Evolutionary conservation across 2,888 invertebrate species (phyloP), one percentile per base, ranked within the genome.

Genomic region (Himalopsyche tibetana): DNA sequence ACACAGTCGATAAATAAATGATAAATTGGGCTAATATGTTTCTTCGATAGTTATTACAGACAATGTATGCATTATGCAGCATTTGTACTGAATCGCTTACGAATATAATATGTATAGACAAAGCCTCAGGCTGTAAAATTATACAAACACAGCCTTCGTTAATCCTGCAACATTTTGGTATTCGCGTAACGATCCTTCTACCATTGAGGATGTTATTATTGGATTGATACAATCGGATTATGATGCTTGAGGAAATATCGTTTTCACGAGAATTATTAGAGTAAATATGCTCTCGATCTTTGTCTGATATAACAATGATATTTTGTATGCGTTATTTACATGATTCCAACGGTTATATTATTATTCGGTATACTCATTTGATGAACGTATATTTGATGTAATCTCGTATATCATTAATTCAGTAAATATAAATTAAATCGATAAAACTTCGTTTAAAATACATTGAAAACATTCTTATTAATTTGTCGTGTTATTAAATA

Each of bases 181-280:
- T 63, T 63, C 63, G 8, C 63, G 19, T 63, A 63, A 63, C 63
- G 63, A 63, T 19, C 63, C 19, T 19, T 63, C 19, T 19, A 19
- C 63, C 63, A 63, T 19, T 63, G 63, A 63, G 11, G 63, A 63
- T 28, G 63, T 28, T 63, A 28, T 63, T 63, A 63, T 63, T 28
- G 63, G 63, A 63, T 63, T 63, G 63, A 63, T 63, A 63, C 63
- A 63, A 63, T 63, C 63, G 63, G 19, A 63, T 63, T 63, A 63
- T 63, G 63, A 63, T 63, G 63, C 63, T 63, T 28, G 63, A 63
- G 63, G 63, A 63, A 63, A 63, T 63, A 63, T 63, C 63, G 63
- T 28, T 63, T 63, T 63, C 63, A 63, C 63, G 63, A 63, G 63
- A 63, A 63, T 63, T 63, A 63, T 19, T 63, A 63, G 11, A 63